Conservation (phyloP, 1,140 invertebrate species). For the Pseudomyrmex cubaensis region DNA sequence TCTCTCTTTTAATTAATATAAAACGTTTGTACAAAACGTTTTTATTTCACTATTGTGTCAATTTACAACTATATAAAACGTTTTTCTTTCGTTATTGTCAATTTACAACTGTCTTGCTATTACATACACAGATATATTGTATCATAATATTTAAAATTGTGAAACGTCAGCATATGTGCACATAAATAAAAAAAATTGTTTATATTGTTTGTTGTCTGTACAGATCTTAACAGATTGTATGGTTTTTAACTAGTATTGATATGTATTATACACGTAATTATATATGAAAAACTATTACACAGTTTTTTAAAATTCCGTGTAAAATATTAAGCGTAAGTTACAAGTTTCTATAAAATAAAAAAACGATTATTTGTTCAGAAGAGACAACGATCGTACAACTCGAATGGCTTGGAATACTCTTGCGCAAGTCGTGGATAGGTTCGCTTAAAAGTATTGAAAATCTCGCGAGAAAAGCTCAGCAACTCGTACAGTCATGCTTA, state of each 20-base stretch:
- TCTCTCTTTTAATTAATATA: too few relatives aligned
- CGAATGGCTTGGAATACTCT: neutral
- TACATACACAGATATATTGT: neutral
- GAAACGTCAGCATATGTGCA: neutral
- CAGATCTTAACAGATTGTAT: too few relatives aligned
- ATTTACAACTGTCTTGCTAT: neutral
- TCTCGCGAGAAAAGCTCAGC: conserved; percentile 30
- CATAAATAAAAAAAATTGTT: neutral
- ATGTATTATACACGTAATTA: neutral
- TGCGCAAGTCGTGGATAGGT: neutral
- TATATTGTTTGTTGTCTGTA: too few relatives aligned
- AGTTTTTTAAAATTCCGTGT: neutral
- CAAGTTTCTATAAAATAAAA: neutral
- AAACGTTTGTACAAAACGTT: too few relatives aligned
- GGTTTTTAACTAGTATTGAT: neutral
- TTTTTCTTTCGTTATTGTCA: too few relatives aligned
- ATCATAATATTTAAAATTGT: neutral
- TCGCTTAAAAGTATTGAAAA: conserved; percentile 41
- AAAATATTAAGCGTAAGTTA: conserved; percentile 15
- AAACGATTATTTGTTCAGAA: neutral
- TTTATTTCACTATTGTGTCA: too few relatives aligned
- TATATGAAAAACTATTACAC: too few relatives aligned
- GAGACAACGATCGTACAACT: neutral
- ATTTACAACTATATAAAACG: neutral
- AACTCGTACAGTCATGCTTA: conserved; percentile 19